Evolutionary conservation across 2,113 vertebrate species (phyloP).

Genomic region (Leptobrachium leishanense): DNA sequence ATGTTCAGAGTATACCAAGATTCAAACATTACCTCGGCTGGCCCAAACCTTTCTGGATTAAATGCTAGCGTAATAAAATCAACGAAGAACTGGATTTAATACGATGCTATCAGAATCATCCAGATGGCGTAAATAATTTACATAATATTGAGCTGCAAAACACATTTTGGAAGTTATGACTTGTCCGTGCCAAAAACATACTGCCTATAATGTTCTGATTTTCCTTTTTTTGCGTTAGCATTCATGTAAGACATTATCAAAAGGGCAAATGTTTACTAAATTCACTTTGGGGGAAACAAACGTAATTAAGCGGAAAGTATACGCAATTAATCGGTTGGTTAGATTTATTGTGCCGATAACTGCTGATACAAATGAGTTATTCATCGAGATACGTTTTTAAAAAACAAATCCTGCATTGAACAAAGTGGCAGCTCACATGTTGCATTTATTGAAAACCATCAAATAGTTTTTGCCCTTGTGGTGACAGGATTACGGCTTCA

Average conservation of each 20-base stretch:
- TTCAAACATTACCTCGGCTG: constrained; percentile 30
- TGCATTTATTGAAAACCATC: too few relatives aligned
- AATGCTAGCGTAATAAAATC: constrained; percentile 23
- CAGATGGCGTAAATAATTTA: constrained; percentile 47
- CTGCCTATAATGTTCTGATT: constrained; percentile 18
- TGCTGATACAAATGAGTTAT: too few relatives aligned
- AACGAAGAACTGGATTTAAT: constrained; percentile 33
- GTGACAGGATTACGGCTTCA: too few relatives aligned
- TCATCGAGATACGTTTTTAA: too few relatives aligned
- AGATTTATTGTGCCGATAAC: too few relatives aligned
- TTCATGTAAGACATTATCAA: constrained; percentile 14
- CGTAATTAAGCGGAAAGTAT: too few relatives aligned
- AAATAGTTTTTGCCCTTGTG: too few relatives aligned
- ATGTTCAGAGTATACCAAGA: constrained; percentile 7
- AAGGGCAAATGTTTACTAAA: background rate
- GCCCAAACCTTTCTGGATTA: constrained; percentile 27
- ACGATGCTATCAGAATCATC: constrained; percentile 38
- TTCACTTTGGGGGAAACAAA: background rate
- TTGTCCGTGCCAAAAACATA: constrained; percentile 12
- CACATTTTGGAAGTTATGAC: constrained; percentile 10
- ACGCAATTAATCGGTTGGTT: too few relatives aligned
- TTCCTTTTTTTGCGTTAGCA: background rate
- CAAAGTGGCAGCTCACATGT: too few relatives aligned
- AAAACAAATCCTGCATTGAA: too few relatives aligned
- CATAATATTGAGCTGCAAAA: constrained; percentile 32